Base-by-base conservation (phyloP, 2,888 invertebrate species). In the Scaptomyza cyrtandrae region DNA sequence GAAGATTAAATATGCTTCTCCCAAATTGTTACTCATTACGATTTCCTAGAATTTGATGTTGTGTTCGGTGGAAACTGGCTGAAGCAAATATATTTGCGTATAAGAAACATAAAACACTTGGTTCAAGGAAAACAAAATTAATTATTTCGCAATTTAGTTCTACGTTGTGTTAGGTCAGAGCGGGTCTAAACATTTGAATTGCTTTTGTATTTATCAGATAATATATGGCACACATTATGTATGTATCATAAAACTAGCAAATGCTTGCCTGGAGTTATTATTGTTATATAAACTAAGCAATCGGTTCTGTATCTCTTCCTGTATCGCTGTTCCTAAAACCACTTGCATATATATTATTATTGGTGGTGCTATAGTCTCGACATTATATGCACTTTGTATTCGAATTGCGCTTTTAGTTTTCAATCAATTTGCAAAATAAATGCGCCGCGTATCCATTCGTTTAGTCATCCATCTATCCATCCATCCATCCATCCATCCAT, bases 361-460 rank as follows among this genome's bases (percentile, higher is more conserved):
- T 11, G 14, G 16, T 14, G n/a, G n/a, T 27, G 29, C 19, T 46
- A 52, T 37, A 62, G 46, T 69, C 54, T 43, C 19, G 37, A 16
- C 16, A 72, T 65, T 54, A 49, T 59, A 24, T 59, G 59, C 69
- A 56, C 54, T 67, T 71, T 44, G 54, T 43, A 60, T 44, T 60
- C 43, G 35, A 62, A 63, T 46, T 50, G 76, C 49, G 55, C 56
- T 65, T 71, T 55, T 55, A 57, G 77, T 33, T 16, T 64, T 45
- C 57, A 61, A 75, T 75, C 48, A 60, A 57, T 61, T 67, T 68
- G 46, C 54, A 52, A 60, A 74, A 74, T 46, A 56, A 57, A 72
- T 48, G 45, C 60, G 27, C 33, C n/a, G 27, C 14, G 35, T 19
- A 33, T 19, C 19, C 19, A 39, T 53, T 50, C 78, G 60, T 67